Conservation (phyloP, 1,140 invertebrate species). For the Polypedilum vanderplanki region DNA sequence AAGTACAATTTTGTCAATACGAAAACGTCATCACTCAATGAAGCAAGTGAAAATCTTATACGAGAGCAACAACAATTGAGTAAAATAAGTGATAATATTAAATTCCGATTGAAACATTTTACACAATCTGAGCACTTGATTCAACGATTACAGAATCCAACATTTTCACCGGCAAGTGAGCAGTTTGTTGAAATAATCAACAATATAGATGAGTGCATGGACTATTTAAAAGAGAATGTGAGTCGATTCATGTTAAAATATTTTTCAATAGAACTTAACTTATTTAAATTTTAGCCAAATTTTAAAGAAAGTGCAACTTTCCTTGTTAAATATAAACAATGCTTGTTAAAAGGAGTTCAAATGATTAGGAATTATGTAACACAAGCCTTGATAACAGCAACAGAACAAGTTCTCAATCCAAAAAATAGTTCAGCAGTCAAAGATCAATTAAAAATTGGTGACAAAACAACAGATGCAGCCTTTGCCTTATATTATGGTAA, state of each 20-base stretch:
- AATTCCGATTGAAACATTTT: slow-evolving; percentile 75
- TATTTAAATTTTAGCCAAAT: slow-evolving; percentile 46
- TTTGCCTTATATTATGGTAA: slow-evolving; percentile 90
- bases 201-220: slow-evolving; percentile 79
- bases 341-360: slow-evolving; percentile 68
- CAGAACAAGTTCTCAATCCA: slow-evolving; percentile 59
- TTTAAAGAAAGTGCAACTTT: slow-evolving; percentile 69
- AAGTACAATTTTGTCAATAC: slow-evolving; percentile 79
- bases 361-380: slow-evolving; percentile 69
- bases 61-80: slow-evolving; percentile 79
- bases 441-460: slow-evolving; percentile 43
- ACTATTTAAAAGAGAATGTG: slow-evolving; percentile 77
- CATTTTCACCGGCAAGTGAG: slow-evolving; percentile 73
- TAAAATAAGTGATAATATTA: slow-evolving; percentile 69
- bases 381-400: slow-evolving; percentile 65
- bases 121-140: slow-evolving; percentile 74
- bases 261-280: slow-evolving; percentile 28
- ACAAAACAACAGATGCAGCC: slow-evolving; percentile 49
- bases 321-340: slow-evolving; percentile 68
- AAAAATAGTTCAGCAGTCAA: slow-evolving; percentile 41
- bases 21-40: slow-evolving; percentile 84
- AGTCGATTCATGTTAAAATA: slow-evolving; percentile 45
- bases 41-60: slow-evolving; percentile 81
- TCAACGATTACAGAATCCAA: slow-evolving; percentile 69
- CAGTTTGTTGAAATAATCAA: slow-evolving; percentile 72